phyloP scores from a whole-genome alignment of 2,113 vertebrate species.

The Gadus macrocephalus region DNA sequence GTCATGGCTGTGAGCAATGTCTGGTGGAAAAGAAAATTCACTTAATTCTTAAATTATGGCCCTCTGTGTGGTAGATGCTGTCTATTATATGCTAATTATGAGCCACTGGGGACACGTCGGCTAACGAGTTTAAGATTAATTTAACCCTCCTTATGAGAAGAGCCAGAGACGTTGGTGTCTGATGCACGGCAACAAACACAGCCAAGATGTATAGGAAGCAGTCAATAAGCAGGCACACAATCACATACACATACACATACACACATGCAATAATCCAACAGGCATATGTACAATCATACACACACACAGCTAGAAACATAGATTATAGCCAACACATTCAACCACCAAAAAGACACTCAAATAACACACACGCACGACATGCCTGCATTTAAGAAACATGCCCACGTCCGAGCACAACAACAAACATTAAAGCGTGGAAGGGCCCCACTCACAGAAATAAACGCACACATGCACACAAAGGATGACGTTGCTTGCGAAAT shows the following conservation, averaged over 20 bases:
- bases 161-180: constrained; percentile 23
- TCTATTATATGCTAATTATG: constrained; percentile 75
- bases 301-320: background rate
- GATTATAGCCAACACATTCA: too few relatives aligned
- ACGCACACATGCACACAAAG: constrained; percentile 9
- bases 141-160: constrained; percentile 53
- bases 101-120: constrained; percentile 62
- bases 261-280: background rate
- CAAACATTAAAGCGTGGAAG: background rate
- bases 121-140: constrained; percentile 68
- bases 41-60: constrained; percentile 58
- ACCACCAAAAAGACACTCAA: background rate
- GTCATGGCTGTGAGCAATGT: constrained; percentile 56
- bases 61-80: constrained; percentile 55
- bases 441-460: too few relatives aligned
- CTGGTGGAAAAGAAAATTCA: constrained; percentile 53
- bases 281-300: background rate
- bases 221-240: constrained; percentile 23
- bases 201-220: constrained; percentile 22
- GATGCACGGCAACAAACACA: constrained; percentile 30
- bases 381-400: background rate
- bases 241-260: constrained; percentile 25
- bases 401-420: background rate
- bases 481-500: background rate
- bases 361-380: constrained; percentile 2